phyloP scores from a whole-genome alignment of 2,113 vertebrate species.

The Cercocebus atys region DNA sequence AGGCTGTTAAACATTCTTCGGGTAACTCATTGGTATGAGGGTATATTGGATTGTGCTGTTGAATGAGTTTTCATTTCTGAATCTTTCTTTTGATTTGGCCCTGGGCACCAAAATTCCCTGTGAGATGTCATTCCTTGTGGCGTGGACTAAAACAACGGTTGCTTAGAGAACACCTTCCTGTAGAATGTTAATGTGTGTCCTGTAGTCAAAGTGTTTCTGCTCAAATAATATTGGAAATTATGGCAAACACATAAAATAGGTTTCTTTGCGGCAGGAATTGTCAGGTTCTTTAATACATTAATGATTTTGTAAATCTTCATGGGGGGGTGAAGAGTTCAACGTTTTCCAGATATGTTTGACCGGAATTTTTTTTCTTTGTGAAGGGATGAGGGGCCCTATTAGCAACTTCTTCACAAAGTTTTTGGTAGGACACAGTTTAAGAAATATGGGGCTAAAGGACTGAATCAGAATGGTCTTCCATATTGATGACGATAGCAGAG shows the following conservation, averaged over 20 bases:
- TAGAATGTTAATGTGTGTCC: not conserved
- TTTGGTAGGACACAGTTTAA: not conserved
- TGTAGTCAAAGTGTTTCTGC: not conserved
- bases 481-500: not conserved
- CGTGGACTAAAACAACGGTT: not conserved
- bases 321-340: not conserved
- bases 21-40: not conserved
- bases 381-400: not conserved
- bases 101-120: not conserved
- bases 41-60: not conserved
- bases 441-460: not conserved
- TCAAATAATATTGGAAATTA: not conserved
- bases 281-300: not conserved
- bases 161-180: not conserved
- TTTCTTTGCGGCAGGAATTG: not conserved
- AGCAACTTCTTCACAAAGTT: not conserved
- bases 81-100: not conserved
- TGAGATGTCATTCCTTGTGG: not conserved
- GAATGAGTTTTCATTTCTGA: conserved; percentile 12
- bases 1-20: not conserved
- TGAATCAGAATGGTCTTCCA: not conserved
- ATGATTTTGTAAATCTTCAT: not conserved
- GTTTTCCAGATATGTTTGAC: not conserved
- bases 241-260: not conserved
- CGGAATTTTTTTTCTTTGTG: not conserved